Conservation (phyloP, 1,140 invertebrate species). For the Pemphigus obesinymphae region DNA sequence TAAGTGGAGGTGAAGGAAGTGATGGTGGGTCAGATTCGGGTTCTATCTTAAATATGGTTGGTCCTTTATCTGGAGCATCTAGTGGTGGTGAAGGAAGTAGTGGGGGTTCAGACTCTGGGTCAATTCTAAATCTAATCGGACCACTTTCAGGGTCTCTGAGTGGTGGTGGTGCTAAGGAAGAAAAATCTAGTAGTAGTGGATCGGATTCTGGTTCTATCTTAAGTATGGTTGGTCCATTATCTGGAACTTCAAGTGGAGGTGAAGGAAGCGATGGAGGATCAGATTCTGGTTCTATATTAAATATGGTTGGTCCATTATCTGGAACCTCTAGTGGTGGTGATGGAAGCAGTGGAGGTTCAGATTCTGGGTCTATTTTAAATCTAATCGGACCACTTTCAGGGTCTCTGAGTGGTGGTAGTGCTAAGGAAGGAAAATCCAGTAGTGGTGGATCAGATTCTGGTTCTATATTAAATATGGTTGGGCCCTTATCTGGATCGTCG, state of each 20-base stretch:
- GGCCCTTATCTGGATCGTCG: conserved; percentile 43
- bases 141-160: conserved; percentile 44
- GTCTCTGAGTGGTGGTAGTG: conserved; percentile 39
- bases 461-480: conserved; percentile 43
- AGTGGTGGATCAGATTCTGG: conserved; percentile 42
- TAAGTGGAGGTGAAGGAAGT: neutral
- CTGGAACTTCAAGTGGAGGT: conserved; percentile 27
- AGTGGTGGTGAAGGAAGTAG: conserved; percentile 22
- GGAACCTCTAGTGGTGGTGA: conserved; percentile 37
- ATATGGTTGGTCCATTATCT: conserved; percentile 43
- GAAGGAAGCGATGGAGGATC: conserved; percentile 41
- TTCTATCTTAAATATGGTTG: conserved; percentile 43
- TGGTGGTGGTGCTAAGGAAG: neutral
- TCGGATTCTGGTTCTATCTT: neutral
- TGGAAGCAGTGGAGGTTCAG: conserved; percentile 37
- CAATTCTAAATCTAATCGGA: conserved; percentile 43
- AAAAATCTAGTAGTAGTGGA: neutral
- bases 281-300: conserved; percentile 43
- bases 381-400: conserved; percentile 44
- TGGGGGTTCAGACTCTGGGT: conserved; percentile 43
- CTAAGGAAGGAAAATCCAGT: neutral
- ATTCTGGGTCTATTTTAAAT: conserved; percentile 43
- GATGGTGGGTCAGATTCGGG: conserved; percentile 34
- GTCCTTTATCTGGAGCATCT: conserved; percentile 43
- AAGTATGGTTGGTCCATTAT: neutral